Base-by-base conservation (phyloP, 92 coral and sea anemone genomes). In the Porites lobata region DNA sequence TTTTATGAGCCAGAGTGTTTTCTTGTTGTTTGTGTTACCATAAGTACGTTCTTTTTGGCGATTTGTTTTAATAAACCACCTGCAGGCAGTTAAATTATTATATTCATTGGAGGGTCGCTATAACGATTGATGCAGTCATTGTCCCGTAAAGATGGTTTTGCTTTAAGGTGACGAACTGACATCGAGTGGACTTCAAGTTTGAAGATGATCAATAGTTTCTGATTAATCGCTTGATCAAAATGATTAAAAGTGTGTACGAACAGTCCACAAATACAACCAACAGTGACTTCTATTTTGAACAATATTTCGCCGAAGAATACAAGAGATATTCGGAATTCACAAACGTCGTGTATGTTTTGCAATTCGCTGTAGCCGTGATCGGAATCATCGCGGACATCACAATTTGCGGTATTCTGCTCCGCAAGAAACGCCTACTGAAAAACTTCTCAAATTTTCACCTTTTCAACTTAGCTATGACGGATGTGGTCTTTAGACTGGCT, bases 361-460 rank as follows among this genome's bases (percentile, higher is more conserved):
- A n/a, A 2, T 6, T 81, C 32, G 7, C 51, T 14, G 26, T 81
- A 53, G 85, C 85, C 8, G 12, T 67, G 64, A 1, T 72, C 14
- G 87, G 79, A 6, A 62, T 83, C 32, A 20, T 83, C 47, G 80
- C 80, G 1, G 80, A 87, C 81, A 62, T 57, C 63, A 50, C 38
- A 11, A 86, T 87, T 21, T 87, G 91, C 38, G 68, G 70, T 6
- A 82, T 87, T 2, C 65, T 87, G 63, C 70, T 87, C n/a, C 81
- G 91, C 11, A 54, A 82, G 81, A 87, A 80, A 57, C 80, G 91
- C 32, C 71, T 87, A 8, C 17, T 63, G 56, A 87, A 87, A 69
- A 80, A 81, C 86, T 70, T 87, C 68, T 80, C 91, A 19, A 87
- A 72, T 76, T 87, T 87, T n/a, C 85, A 79, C 52, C 78, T 87